Evolutionary conservation across 2,888 invertebrate genomes (phyloP), one percentile per base, ranked within the genome.

Genomic region (Amphipyra tragopoginis): DNA sequence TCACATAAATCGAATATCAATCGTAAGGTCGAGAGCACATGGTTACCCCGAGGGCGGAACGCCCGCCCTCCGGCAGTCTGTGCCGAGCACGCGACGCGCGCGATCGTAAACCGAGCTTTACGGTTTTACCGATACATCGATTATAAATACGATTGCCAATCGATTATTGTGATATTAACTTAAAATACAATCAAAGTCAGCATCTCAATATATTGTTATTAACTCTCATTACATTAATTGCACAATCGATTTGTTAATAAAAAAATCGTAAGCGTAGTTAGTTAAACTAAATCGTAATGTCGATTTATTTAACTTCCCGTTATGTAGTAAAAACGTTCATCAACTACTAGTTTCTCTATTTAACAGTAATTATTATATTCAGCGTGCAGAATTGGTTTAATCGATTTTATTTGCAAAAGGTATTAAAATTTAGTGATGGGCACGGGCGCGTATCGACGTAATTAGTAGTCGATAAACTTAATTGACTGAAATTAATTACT

Each of bases 61-160:
- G 81, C 82, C 90, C 92, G 92, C 93, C 93, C 93, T 91, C 86
- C 90, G 93, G 94, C 93, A 93, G 94, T 93, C 87, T 73, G 84
- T 79, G 79, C 74, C 82, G 86, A 86, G 85, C 90, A 80, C 89
- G 89, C 91, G 89, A 65, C 90, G 88, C 79, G 87, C 81, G 84
- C 88, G 89, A 85, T 82, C 86, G 86, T 83, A 77, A 85, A 74
- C 73, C 55, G 11, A 59, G 43, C 65, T 66, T 69, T 78, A 80
- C 80, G 78, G 68, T 78, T 62, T 57, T 67, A 67, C 59, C 66
- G 64, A 78, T 68, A 76, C 66, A 74, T 80, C 79, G 77, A 80
- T 76, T 62, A 67, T 42, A 70, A 64, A 47, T 60, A 43, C 53
- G 70, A 72, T 66, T 48, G 33, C 39, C 29, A 63, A 72, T 73